Evolutionary conservation across 92 coral and sea anemone genomes (phyloP).

Genomic region (Zoanthus solanderi): DNA sequence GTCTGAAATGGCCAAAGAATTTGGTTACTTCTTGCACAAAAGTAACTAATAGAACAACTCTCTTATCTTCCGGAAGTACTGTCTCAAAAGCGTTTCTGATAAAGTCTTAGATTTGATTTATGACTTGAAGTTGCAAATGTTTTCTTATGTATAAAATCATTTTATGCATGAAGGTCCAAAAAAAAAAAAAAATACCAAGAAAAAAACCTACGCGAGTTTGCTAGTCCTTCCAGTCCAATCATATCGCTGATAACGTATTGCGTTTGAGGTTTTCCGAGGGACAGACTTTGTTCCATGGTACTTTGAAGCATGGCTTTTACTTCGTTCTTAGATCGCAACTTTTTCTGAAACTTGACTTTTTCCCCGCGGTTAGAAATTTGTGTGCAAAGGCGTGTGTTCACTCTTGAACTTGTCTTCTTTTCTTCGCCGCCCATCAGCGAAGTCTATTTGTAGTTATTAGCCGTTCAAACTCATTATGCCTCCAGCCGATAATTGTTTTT

Average conservation of each 20-base stretch:
- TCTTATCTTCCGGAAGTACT: neutral
- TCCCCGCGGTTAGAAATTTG: slow-evolving; percentile 38
- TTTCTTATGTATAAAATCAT: neutral
- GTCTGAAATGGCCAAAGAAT: slow-evolving; percentile 51
- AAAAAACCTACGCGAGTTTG: slow-evolving; percentile 74
- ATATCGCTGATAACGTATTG: slow-evolving; percentile 91
- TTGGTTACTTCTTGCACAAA: neutral
- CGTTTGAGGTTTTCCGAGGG: slow-evolving; percentile 79
- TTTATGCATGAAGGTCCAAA: neutral
- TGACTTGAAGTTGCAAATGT: neutral
- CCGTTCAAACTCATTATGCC: slow-evolving; percentile 85
- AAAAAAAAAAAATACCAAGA: neutral
- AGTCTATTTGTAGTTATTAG: slow-evolving; percentile 89
- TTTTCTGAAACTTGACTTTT: slow-evolving; percentile 48
- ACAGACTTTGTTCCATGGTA: slow-evolving; percentile 77
- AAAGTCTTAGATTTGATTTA: neutral
- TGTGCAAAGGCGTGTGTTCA: slow-evolving; percentile 24
- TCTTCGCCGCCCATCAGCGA: slow-evolving; percentile 49
- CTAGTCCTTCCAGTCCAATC: slow-evolving; percentile 74
- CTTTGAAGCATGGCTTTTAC: slow-evolving; percentile 14
- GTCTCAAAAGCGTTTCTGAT: neutral
- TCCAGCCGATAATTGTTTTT: slow-evolving; percentile 85
- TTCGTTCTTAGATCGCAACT: neutral
- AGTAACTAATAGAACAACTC: neutral
- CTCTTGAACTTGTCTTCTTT: slow-evolving; percentile 27